phyloP scores from a whole-genome alignment of 2,797 vertebrate genomes.

The Decapterus maruadsi region DNA sequence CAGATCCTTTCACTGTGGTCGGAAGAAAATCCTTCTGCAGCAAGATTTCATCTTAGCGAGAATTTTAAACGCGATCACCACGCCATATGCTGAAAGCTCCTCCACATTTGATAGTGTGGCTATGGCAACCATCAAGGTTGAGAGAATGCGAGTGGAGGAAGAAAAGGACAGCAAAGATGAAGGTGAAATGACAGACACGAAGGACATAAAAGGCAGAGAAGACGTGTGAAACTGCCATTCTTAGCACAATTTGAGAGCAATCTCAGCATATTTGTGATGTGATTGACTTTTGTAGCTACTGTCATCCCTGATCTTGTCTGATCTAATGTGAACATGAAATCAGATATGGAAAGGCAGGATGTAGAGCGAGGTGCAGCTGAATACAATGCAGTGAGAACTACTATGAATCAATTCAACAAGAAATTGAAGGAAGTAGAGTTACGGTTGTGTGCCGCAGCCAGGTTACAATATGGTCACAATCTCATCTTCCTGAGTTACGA shows the following conservation, averaged over 20 bases:
- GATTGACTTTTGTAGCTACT: neutral
- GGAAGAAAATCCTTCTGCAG: conserved; percentile 45
- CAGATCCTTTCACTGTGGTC: conserved; percentile 26
- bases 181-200: conserved; percentile 5
- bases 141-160: conserved; percentile 6
- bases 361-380: neutral
- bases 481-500: too few species aligned
- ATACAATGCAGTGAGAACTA: neutral
- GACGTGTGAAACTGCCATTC: neutral
- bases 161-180: conserved; percentile 25
- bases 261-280: conserved; percentile 7
- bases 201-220: conserved; percentile 8
- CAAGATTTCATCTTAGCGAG: conserved; percentile 57
- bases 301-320: conserved; percentile 4
- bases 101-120: conserved; percentile 49
- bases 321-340: conserved; percentile 2
- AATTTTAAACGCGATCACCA: conserved; percentile 51
- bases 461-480: too few species aligned
- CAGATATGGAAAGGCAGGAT: neutral
- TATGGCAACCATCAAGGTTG: conserved; percentile 54
- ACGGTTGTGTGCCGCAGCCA: too few species aligned
- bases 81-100: conserved; percentile 42
- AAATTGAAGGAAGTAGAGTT: neutral
- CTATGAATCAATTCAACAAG: neutral
- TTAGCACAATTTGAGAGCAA: conserved; percentile 1